Percentiles rank a stretch among this genome's conserved stretches.
These are phyloP conservation scores for Epizoanthus rinbou DNA, from an alignment of 92 coral and sea anemone genomes.

Conservation along the genomic window DNA sequence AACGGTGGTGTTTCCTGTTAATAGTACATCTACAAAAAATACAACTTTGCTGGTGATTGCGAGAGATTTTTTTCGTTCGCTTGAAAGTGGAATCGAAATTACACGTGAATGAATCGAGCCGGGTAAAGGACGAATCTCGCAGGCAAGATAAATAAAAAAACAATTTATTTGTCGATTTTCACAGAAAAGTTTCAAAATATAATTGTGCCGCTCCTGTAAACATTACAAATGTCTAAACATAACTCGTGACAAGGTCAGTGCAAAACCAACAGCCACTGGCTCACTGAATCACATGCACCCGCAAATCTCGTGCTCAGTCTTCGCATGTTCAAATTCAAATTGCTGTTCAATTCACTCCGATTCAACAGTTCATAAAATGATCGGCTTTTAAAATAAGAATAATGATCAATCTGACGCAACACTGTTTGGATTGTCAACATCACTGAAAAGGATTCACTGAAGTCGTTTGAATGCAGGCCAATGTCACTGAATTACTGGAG, in stretches of 20 bases:
- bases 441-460: too few species aligned
- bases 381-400: too few species aligned
- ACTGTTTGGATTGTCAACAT: too few species aligned
- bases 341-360: too few species aligned
- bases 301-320: too few species aligned
- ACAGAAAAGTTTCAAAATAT: not conserved
- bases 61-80: not conserved
- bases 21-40: too few species aligned
- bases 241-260: not conserved
- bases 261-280: not conserved
- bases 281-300: too few species aligned
- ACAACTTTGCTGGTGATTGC: too few species aligned
- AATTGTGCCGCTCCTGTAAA: not conserved
- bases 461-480: not conserved
- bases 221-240: not conserved
- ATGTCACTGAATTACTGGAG: not conserved
- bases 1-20: too few species aligned
- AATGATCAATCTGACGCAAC: too few species aligned
- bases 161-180: not conserved
- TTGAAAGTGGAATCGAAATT: not conserved
- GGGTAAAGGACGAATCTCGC: not conserved
- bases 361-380: too few species aligned
- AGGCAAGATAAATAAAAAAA: not conserved
- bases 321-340: too few species aligned
- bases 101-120: not conserved